A percentile compares a stretch with the other conserved stretches of the same genome.
Conservation (phyloP, 2,888 invertebrate species). For the Sarcophaga variegata region DNA sequence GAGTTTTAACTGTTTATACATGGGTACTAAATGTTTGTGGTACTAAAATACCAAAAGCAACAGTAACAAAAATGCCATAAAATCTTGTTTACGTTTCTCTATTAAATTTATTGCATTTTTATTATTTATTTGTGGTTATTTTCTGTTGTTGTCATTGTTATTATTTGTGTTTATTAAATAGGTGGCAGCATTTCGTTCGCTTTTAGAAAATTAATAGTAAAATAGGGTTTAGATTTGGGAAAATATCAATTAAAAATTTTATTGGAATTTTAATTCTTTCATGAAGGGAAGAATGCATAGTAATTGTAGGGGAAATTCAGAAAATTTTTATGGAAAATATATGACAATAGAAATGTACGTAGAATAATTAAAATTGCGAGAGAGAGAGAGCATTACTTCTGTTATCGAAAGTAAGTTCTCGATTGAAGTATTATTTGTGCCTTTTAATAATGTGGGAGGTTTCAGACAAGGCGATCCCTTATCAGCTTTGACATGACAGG, state of each 20-base stretch:
- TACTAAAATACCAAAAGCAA: neutral
- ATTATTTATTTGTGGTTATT: neutral
- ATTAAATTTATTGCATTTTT: constrained; percentile 1
- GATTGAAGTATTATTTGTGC: too few relatives aligned
- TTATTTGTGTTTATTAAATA: neutral
- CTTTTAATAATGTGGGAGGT: too few relatives aligned
- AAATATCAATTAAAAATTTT: neutral
- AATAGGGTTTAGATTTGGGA: neutral
- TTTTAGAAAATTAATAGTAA: neutral
- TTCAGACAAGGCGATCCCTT: too few relatives aligned
- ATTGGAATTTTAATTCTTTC: neutral
- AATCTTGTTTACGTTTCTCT: constrained; percentile 5
- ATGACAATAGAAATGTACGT: too few relatives aligned
- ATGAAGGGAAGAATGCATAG: neutral
- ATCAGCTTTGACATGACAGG: too few relatives aligned
- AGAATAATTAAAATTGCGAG: too few relatives aligned
- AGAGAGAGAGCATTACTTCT: too few relatives aligned
- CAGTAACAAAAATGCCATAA: constrained; percentile 23
- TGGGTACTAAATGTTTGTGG: neutral
- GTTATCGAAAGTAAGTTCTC: too few relatives aligned
- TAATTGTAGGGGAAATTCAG: neutral
- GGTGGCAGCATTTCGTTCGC: neutral
- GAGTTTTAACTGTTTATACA: neutral
- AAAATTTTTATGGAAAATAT: neutral
- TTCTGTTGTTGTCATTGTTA: neutral